Conservation (phyloP, 2,888 invertebrate species). For the Allygus modestus region DNA sequence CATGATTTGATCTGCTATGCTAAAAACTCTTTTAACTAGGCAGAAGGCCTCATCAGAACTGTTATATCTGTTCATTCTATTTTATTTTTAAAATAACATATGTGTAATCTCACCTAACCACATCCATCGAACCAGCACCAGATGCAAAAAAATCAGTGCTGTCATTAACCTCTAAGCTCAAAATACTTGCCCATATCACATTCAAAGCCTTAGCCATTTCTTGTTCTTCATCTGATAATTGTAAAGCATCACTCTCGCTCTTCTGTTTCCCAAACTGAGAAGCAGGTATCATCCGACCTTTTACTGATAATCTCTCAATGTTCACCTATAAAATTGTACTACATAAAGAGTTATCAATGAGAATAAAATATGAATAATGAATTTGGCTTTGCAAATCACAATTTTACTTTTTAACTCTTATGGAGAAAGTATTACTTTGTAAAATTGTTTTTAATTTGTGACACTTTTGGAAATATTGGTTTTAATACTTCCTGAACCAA, state of each 20-base stretch:
- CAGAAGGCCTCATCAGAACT: too few species aligned
- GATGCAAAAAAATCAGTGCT: slow-evolving; percentile 94
- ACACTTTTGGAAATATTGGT: too few species aligned
- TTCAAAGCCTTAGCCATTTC: slow-evolving; percentile 81
- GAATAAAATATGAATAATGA: background rate
- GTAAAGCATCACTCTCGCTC: slow-evolving; percentile 78
- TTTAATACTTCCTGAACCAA: too few species aligned
- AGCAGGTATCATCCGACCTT: slow-evolving; percentile 89
- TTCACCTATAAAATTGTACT: slow-evolving; percentile 79
- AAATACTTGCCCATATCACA: slow-evolving; percentile 90
- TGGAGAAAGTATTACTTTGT: too few species aligned
- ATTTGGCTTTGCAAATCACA: background rate
- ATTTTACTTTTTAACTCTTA: background rate
- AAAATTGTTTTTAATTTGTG: too few species aligned
- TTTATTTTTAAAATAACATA: background rate
- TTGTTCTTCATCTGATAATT: slow-evolving; percentile 86
- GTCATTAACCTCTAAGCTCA: slow-evolving; percentile 85
- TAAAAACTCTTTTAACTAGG: too few species aligned
- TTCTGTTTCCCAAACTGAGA: slow-evolving; percentile 83
- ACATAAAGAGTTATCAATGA: slow-evolving; percentile 28
- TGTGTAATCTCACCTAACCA: slow-evolving; percentile 80
- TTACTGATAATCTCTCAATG: slow-evolving; percentile 86
- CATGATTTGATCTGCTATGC: too few species aligned
- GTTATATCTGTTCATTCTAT: background rate
- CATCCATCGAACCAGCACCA: slow-evolving; percentile 99